Base-by-base conservation (phyloP, 92 coral and sea anemone genomes). In the Zoanthus solanderi region DNA sequence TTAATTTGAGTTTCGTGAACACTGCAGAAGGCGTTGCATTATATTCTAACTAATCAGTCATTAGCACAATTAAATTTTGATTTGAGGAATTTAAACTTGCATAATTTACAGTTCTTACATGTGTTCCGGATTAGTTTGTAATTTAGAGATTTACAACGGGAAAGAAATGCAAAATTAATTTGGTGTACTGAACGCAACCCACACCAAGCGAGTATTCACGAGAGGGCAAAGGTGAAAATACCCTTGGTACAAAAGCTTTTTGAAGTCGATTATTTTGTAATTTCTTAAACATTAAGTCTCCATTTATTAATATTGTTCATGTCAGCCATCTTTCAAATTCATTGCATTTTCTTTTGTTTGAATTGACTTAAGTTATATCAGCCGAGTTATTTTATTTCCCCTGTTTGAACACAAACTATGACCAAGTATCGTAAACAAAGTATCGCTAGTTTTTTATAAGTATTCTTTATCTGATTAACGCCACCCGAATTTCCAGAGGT, bases 31-130 rank as follows among this genome's bases (percentile, higher is more conserved):
- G 57, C 16, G 48, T 81, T 81, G 46, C 75, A 44, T 61, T 66
- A 81, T 81, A 31, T 63, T n/a, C 66, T n/a, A 50, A 45, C 85
- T 12, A 68, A 81, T 81, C 85, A 46, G 85, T 81, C 85, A 81
- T 65, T 67, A 4, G 45, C 10, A 9, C 85, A 81, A 81, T 81
- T 81, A 81, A 52, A 6, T 17, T 66, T 11, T 63, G 65, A 67
- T 46, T 63, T 52, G 56, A 65, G 85, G 85, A 81, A 81, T 81
- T 81, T 81, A 66, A 66, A 66, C 44, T 44, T 81, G 74, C 18
- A 81, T 81, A 60, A 81, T 71, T 14, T 67, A 54, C 61, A 23
- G 68, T 81, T 23, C n/a, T 48, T 66, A 10, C 85, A 81, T 54
- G 67, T 81, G 85, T 66, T 81, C 63, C 75, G 17, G 67, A 81